phyloP scores from a whole-genome alignment of 2,888 invertebrate species.

The Hirtodrosophila histrioides region DNA sequence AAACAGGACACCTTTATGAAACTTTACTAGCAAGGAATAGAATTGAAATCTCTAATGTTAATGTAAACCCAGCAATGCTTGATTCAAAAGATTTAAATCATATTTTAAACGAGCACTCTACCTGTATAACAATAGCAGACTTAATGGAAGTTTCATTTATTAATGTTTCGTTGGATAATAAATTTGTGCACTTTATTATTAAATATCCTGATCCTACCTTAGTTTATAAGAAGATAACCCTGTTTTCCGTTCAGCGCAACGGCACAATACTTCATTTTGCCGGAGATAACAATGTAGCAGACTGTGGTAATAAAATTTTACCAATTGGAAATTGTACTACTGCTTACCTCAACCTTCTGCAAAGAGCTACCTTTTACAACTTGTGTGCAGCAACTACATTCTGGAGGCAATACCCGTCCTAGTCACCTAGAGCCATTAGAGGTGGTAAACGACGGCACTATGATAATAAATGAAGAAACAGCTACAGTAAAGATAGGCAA shows the following conservation, averaged over 20 bases:
- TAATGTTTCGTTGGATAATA: slow-evolving; percentile 9
- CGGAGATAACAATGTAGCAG: slow-evolving; percentile 4
- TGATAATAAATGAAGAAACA: background rate
- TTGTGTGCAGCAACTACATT: slow-evolving; percentile 10
- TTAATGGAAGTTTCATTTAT: slow-evolving; percentile 1
- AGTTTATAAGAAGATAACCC: slow-evolving; percentile 35
- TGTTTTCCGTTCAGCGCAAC: slow-evolving; percentile 36
- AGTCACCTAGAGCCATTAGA: slow-evolving; percentile 1
- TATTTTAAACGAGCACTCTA: slow-evolving; percentile 33
- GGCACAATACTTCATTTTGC: slow-evolving; percentile 7
- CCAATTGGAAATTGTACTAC: slow-evolving; percentile 7
- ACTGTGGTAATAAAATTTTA: slow-evolving; percentile 11
- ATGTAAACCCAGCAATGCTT: background rate
- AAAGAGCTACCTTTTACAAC: slow-evolving; percentile 1
- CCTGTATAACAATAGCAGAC: slow-evolving; percentile 29
- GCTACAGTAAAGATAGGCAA: background rate
- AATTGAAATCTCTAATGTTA: background rate
- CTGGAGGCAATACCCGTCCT: slow-evolving; percentile 1
- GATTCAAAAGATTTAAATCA: background rate
- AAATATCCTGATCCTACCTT: slow-evolving; percentile 18
- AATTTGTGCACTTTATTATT: slow-evolving; percentile 11
- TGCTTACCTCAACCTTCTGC: slow-evolving; percentile 9
- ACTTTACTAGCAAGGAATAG: background rate
- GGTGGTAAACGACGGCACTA: background rate
- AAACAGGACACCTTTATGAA: slow-evolving; percentile 4